Base-by-base conservation (phyloP, 2,888 invertebrate genomes). In the Synanthedon myopaeformis region DNA sequence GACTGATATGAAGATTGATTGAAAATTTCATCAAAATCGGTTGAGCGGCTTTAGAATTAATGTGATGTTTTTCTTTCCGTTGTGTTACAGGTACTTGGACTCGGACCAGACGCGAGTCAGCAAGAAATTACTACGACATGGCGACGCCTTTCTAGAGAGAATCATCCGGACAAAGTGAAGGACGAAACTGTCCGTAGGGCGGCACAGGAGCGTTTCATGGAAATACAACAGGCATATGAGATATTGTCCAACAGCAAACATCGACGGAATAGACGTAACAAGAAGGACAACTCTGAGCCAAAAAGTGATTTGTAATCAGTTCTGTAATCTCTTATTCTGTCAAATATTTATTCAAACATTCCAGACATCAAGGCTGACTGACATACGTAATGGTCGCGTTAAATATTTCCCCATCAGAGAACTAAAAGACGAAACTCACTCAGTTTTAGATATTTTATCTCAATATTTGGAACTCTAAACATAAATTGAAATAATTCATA, bases 201-300 rank as follows among this genome's bases (percentile, higher is more conserved):
- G 2, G 96, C 96, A 0, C 95, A 97, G 70, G 93, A 95, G 61
- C 92, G 90, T 53, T 98, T 98, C 75, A 95, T 97, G 89, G 96
- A 97, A 67, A 95, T 97, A 58, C 96, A 97, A 67, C 93, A 95
- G 70, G 96, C 98, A 0, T 98, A 97, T 73, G 96, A 95, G 70
- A 92, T 94, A 49, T 84, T 97, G 0, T 96, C 95, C 8, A 94
- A 92, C 63, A 94, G 94, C 61, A 95, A 96, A 70, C 91, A 91
- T 53, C 92, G 93, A 59, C 88, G 96, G 52, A 90, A 91, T 59
- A 87, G 92, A 53, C 90, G 91, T 59, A 96, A 96, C 72, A 93
- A 93, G 65, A 92, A 92, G 65, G 92, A 88, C 54, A 88, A 87
- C 54, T 88, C 89, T 0, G 89, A 89, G n/a, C 68, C 70, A 4